Base-by-base conservation (phyloP, 2,888 invertebrate species). In the Cheilosia variabilis region DNA sequence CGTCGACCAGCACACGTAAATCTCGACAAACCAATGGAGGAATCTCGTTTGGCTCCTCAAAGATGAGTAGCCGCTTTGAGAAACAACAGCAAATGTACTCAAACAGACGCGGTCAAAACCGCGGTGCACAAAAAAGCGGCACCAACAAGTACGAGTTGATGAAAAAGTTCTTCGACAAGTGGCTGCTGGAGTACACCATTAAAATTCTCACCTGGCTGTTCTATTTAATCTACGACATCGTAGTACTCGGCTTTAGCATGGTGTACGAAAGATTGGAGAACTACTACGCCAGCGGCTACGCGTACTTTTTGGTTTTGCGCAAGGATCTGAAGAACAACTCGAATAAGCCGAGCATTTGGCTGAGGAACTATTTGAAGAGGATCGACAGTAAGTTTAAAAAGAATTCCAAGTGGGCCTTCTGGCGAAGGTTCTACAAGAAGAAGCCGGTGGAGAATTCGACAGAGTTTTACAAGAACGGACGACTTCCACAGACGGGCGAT, bases 401-500 rank as follows among this genome's bases (percentile, higher is more conserved):
- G 86, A 90, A 90, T 69, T 92, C 92, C 0, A 90, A 89, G 52
- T 91, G 90, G 90, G 92, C 92, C 15, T 87, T 92, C 41, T 92
- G 92, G 92, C 89, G 92, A 17, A 89, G 89, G 2, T 91, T 92
- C 79, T 91, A 90, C 66, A 93, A 90, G 90, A 94, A 89, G 87
- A 93, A 90, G 72, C 90, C 90, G 71, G 90, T 91, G 22, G 92
- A 93, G 90, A 87, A 89, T 5, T 87, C 89, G 7, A 84, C 90
- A 0, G 92, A 92, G 68, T 88, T 89, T 27, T 90, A 91, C 65
- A 92, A 92, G 79, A 92, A 90, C 58, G 92, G 92, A 55, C 91
- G 87, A 22, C 93, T 98, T 90, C 98, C 98, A 0, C 95, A 96
- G 57, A 97, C 97, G 4, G 97, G 98, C 7, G 98, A 98, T 89